A percentile compares a stretch with the other conserved stretches of the same genome.
Conservation (phyloP, 2,888 invertebrate species). For the Carpatolechia fugitivella region DNA sequence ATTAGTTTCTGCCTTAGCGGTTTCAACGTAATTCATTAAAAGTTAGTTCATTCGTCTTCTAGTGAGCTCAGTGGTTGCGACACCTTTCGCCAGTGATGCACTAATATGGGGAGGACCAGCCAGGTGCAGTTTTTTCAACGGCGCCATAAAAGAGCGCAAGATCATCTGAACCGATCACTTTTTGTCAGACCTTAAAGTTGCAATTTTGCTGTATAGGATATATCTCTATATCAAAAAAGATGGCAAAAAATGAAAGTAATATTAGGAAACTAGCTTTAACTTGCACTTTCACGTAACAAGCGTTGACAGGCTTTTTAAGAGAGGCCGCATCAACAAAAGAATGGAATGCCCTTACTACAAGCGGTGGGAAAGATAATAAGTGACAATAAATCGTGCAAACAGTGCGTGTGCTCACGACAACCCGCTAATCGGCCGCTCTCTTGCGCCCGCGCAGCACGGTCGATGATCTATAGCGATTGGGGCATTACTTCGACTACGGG, state of each 20-base stretch:
- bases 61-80: conserved; percentile 32
- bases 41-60: conserved; percentile 34
- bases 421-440: conserved; percentile 31
- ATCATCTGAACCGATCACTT: conserved; percentile 38
- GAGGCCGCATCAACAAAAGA: conserved; percentile 31
- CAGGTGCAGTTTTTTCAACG: conserved; percentile 49
- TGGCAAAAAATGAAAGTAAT: conserved; percentile 35
- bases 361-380: conserved; percentile 32
- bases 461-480: conserved; percentile 19
- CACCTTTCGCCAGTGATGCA: conserved; percentile 49
- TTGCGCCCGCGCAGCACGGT: conserved; percentile 23
- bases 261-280: conserved; percentile 31
- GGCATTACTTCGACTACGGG: conserved; percentile 1
- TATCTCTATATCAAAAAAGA: conserved; percentile 32
- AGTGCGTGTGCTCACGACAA: conserved; percentile 33
- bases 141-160: conserved; percentile 40
- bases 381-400: conserved; percentile 34
- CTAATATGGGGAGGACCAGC: conserved; percentile 45
- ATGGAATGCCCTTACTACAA: conserved; percentile 23
- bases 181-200: conserved; percentile 30
- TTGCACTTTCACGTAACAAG: conserved; percentile 40
- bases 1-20: conserved; percentile 42
- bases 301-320: conserved; percentile 29
- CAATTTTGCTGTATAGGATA: conserved; percentile 36
- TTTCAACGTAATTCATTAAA: conserved; percentile 38